Evolutionary conservation across 2,797 vertebrate species (phyloP), one percentile per base, ranked within the genome.

Genomic region (Borostomias antarcticus): DNA sequence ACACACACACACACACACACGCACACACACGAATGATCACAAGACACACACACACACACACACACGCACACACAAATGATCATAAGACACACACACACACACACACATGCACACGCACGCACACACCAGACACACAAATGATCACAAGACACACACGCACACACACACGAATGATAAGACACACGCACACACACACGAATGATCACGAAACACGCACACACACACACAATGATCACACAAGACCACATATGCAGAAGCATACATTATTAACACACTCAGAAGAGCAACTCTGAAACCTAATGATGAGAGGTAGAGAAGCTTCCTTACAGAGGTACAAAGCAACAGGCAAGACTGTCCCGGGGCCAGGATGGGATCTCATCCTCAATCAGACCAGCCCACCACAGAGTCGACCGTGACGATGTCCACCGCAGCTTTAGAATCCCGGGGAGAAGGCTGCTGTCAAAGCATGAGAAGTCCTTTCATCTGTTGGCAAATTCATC

Each of bases 321-420:
- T 79, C 66, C 87, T 90, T 89, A 91, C 89, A 77, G 69, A 89
- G 72, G 69, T 77, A 85, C 73, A 90, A 72, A 62, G 82, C 69
- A n/a, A 88, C 45, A 66, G 75, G 78, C 64, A 89, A 76, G 66
- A 88, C 81, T 75, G 26, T 71, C 3, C 59, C 37, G 21, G 56
- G 28, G 69, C 71, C 70, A 35, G 32, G 58, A 64, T 57, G 82
- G 72, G 80, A 79, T 78, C 59, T 86, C 84, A 85, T 86, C 13
- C 1, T 82, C 23, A 54, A 52, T 66, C 1, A 23, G 60, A 68
- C 73, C 78, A 67, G 40, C n/a, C 40, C 40, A 15, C 40, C 40
- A n/a, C 40, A 43, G 40, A 43, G 40, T 17, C 1, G 15, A 1
- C 1, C 15, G n/a, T 5, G n/a, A 56, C 50, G 58, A 72, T 50